Percentiles rank a stretch among this genome's conserved stretches.
phyloP scores from a whole-genome alignment of 2,888 invertebrate species.

The Luffia ferchaultella region DNA sequence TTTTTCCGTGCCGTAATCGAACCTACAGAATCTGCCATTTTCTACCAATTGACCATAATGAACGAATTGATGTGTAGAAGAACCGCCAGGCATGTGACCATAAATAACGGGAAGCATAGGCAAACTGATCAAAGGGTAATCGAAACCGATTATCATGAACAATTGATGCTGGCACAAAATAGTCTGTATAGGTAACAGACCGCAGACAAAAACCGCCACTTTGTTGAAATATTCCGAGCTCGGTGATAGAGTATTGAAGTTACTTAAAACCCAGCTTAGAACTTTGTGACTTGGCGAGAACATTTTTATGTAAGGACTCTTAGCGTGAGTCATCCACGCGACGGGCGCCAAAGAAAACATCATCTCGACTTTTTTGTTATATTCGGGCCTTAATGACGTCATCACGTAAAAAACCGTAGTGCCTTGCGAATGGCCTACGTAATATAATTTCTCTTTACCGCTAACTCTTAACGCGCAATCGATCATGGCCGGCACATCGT shows the following conservation, averaged over 20 bases:
- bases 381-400: conserved; percentile 34
- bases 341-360: conserved; percentile 51
- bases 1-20: conserved; percentile 39
- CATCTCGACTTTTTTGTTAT: conserved; percentile 42
- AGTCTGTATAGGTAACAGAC: conserved; percentile 40
- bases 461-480: conserved; percentile 38
- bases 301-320: conserved; percentile 50
- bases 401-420: conserved; percentile 44
- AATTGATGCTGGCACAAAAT: conserved; percentile 67
- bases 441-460: conserved; percentile 37
- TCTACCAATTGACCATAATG: conserved; percentile 63
- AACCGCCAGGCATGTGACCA: conserved; percentile 66
- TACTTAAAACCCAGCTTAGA: conserved; percentile 31
- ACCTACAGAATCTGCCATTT: conserved; percentile 39
- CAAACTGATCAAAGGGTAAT: conserved; percentile 59
- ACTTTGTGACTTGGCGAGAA: conserved; percentile 35
- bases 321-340: conserved; percentile 46
- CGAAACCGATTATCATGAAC: conserved; percentile 69
- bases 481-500: conserved; percentile 52
- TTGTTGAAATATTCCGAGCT: conserved; percentile 29
- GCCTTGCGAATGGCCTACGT: conserved; percentile 45
- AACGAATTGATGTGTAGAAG: conserved; percentile 56
- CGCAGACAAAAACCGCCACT: conserved; percentile 41
- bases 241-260: conserved; percentile 41
- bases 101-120: conserved; percentile 61